Base-by-base conservation (phyloP, 2,113 vertebrate species). In the Tachysurus fulvidraco region DNA sequence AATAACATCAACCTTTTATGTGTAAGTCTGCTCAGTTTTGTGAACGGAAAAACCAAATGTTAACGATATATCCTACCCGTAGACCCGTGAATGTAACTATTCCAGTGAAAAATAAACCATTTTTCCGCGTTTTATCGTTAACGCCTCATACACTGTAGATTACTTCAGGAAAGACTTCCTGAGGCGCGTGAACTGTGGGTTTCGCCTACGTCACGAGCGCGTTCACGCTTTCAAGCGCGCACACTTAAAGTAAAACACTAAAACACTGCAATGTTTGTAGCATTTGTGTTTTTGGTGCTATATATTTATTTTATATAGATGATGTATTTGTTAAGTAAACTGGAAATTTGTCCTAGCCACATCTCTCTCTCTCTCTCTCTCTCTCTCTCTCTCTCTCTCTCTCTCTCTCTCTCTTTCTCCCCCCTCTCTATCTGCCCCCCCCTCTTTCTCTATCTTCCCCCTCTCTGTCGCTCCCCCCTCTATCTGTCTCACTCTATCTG, bases 1-100 rank as follows among this genome's bases (percentile, higher is more conserved):
- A 74, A 86, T 25, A 74, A 41, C 46, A 10, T 71, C 88, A 88
- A 94, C 93, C 88, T 94, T 93, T 94, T 93, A 91, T 36, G 36
- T 36, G 36, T 1, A 36, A 36, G 36, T 36, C 36, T 36, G 36
- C 36, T 36, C 36, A 36, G 36, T n/a, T n/a, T n/a, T n/a, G n/a
- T 36, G 4, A 80, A 69, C 28, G 6, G 54, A 28, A 62, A 44
- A 41, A 46, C 1, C 0, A 28, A 8, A 50, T 44, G 17, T 55
- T 81, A 57, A 65, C 79, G 36, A 13, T 13, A 13, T 19, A 46
- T 14, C 44, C 44, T 78, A 52, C 86, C 83, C 9, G 5, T 28
- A 9, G 12, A 77, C 23, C 6, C 9, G 54, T 57, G 41, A 79
- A 79, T 3, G 1, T 21, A 9, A 23, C 23, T 65, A 46, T 65